A percentile compares a stretch with the other conserved stretches of the same genome.
phyloP scores from a whole-genome alignment of 2,888 invertebrate species.

The Thysanoteuthis rhombus region DNA sequence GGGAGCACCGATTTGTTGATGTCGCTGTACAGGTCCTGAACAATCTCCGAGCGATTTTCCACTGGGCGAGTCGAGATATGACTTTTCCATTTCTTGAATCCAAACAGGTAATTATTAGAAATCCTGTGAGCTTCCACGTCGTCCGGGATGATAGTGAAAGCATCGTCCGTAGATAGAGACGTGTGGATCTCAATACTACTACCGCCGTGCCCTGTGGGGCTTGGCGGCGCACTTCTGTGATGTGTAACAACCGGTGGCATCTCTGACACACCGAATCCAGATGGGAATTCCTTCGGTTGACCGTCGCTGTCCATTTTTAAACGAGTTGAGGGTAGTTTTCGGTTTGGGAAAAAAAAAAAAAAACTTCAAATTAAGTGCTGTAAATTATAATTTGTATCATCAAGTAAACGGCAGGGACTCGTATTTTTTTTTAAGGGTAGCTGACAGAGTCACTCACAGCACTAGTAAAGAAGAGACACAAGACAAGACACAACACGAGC shows the following conservation, averaged over 20 bases:
- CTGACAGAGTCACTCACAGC: not conserved
- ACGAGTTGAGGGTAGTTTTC: too few species aligned
- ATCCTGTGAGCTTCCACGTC: slow-evolving; percentile 59
- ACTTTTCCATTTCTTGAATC: slow-evolving; percentile 65
- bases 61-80: slow-evolving; percentile 62
- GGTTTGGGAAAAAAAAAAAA: not conserved
- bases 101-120: slow-evolving; percentile 62
- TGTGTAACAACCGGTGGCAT: not conserved
- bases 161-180: not conserved
- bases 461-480: not conserved
- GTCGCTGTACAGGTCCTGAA: slow-evolving; percentile 60
- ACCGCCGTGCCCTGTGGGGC: not conserved
- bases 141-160: slow-evolving; percentile 37
- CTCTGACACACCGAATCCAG: not conserved
- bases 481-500: not conserved
- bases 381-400: not conserved
- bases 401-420: not conserved
- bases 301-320: not conserved
- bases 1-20: slow-evolving; percentile 42
- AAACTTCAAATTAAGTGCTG: not conserved
- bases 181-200: not conserved
- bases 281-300: not conserved
- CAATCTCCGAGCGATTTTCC: slow-evolving; percentile 58
- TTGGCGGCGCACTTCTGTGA: slow-evolving; percentile 16
- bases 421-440: not conserved